Evolutionary conservation across 2,113 vertebrate genomes (phyloP).

Genomic region (Myotis brandtii): DNA sequence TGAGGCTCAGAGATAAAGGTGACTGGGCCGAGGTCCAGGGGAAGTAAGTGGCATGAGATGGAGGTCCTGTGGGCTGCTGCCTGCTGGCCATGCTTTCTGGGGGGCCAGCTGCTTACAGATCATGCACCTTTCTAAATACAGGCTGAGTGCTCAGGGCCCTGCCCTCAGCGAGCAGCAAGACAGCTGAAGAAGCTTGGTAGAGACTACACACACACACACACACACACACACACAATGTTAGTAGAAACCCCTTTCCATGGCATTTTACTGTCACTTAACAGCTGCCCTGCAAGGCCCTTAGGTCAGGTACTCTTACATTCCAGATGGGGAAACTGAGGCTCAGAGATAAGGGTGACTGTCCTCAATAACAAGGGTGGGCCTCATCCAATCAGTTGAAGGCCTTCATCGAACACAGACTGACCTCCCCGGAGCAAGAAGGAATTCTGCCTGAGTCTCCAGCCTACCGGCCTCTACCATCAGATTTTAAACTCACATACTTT

Average conservation of each 20-base stretch:
- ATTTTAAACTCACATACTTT: neutral
- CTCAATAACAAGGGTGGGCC: too few relatives aligned
- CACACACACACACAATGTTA: neutral
- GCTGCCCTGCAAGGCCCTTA: conserved; percentile 9
- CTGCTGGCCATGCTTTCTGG: neutral
- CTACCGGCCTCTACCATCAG: too few relatives aligned
- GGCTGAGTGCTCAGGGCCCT: neutral
- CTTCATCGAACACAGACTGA: too few relatives aligned
- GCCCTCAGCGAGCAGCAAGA: neutral
- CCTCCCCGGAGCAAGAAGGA: too few relatives aligned
- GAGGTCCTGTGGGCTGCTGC: neutral
- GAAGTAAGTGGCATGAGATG: neutral
- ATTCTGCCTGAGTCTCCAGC: too few relatives aligned
- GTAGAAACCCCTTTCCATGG: neutral
- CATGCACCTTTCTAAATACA: neutral
- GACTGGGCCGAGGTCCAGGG: neutral
- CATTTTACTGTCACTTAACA: neutral
- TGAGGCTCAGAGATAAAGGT: conserved; percentile 51
- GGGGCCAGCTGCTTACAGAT: neutral
- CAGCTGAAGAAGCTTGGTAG: neutral
- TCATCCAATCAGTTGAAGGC: too few relatives aligned
- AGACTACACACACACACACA: neutral
- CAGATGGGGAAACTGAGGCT: conserved; percentile 71
- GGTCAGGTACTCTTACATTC: neutral
- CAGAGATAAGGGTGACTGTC: neutral